A percentile compares a stretch with the other conserved stretches of the same genome.
Evolutionary conservation across 2,113 vertebrate genomes (phyloP).

Genomic region (Gallinago media): DNA sequence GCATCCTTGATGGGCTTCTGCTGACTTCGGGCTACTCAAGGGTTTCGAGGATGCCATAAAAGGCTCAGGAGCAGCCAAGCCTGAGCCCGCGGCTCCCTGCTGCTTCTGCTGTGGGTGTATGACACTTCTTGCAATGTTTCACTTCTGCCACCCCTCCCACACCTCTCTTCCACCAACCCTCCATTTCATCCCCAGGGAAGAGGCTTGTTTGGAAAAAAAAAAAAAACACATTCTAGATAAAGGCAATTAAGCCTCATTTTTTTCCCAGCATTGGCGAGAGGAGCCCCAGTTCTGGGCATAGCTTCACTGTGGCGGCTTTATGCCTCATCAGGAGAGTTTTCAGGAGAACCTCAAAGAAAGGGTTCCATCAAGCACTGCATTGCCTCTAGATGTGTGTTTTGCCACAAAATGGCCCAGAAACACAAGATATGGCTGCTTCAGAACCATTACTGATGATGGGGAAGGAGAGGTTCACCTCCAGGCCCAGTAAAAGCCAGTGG

Average conservation of each 20-base stretch:
- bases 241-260: not conserved
- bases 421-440: not conserved
- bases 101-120: not conserved
- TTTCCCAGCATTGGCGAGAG: not conserved
- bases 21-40: accelerated
- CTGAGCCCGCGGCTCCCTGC: not conserved
- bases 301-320: not conserved
- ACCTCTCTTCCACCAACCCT: not conserved
- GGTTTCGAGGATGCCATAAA: not conserved
- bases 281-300: not conserved
- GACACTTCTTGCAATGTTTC: not conserved
- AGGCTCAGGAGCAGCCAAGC: not conserved
- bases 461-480: not conserved
- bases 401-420: not conserved
- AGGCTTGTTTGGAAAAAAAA: not conserved
- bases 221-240: not conserved
- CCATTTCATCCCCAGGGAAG: not conserved
- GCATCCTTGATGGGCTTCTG: not conserved
- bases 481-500: too few species aligned
- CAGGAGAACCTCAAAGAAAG: not conserved
- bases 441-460: not conserved
- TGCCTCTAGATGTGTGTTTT: not conserved
- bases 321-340: not conserved
- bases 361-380: not conserved
- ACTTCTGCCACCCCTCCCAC: too few species aligned